Conservation (phyloP, 2,888 invertebrate species). For the Fragum sueziense region DNA sequence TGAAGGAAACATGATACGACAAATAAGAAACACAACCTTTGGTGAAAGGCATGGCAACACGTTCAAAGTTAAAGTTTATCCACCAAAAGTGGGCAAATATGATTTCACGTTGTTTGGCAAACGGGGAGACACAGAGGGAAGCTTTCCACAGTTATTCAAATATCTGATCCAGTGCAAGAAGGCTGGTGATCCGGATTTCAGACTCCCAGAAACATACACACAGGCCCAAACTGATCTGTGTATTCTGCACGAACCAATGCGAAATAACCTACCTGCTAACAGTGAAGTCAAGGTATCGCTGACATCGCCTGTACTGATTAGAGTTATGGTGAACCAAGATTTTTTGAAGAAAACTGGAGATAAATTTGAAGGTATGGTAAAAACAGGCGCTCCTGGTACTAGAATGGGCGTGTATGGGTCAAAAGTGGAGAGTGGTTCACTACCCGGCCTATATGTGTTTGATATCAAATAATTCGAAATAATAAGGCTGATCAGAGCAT, state of each 20-base stretch:
- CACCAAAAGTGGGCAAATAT: conserved; percentile 39
- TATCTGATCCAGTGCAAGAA: conserved; percentile 40
- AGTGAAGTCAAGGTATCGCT: background rate
- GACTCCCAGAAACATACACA: conserved; percentile 17
- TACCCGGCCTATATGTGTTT: conserved; percentile 5
- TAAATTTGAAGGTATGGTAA: conserved; percentile 6
- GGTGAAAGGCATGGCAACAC: conserved; percentile 10
- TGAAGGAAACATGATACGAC: conserved; percentile 23
- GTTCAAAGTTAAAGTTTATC: conserved; percentile 35
- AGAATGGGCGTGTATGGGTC: conserved; percentile 16
- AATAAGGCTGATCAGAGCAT: background rate
- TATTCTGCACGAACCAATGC: background rate
- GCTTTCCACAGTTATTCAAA: conserved; percentile 25
- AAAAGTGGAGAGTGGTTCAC: background rate
- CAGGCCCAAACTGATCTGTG: conserved; percentile 26
- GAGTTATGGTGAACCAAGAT: conserved; percentile 11
- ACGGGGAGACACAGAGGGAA: conserved; percentile 15
- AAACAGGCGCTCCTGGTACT: background rate
- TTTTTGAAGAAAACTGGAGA: conserved; percentile 6
- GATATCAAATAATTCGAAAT: background rate
- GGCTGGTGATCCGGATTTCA: background rate
- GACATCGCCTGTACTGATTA: background rate
- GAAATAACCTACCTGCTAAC: conserved; percentile 1
- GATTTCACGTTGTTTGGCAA: conserved; percentile 43
- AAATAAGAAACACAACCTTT: conserved; percentile 14